A percentile compares a stretch with the other conserved stretches of the same genome.
These are phyloP conservation scores for Acleris cristana DNA, from an alignment of 2,888 invertebrate species.

Conservation along the genomic window DNA sequence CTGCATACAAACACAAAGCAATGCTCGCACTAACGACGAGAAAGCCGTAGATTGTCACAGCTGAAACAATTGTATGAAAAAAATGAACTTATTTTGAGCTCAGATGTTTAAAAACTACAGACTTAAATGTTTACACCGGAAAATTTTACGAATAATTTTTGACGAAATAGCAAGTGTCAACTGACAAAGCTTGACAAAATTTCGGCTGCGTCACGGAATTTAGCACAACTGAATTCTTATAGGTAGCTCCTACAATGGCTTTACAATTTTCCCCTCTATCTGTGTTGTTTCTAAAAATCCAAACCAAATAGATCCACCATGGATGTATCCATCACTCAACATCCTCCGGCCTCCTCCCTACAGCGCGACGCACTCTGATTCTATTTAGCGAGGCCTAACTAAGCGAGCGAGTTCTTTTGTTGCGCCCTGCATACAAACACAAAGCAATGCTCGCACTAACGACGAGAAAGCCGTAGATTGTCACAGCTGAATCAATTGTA, in stretches of 20 bases:
- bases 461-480: conserved; percentile 7
- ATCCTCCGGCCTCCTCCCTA: conserved; percentile 10
- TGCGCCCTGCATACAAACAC: conserved; percentile 33
- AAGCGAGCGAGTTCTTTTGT: conserved; percentile 35
- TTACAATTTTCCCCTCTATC: no score
- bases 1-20: conserved; percentile 34
- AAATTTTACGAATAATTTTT: no score
- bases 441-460: conserved; percentile 14
- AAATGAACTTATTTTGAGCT: no score
- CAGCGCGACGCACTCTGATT: conserved; percentile 30
- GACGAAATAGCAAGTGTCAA: no score
- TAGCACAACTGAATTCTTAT: no score
- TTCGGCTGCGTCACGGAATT: no score
- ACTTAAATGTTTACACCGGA: no score
- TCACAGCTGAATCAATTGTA: conserved; percentile 11
- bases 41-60: conserved; percentile 10
- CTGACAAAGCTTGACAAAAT: no score
- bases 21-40: conserved; percentile 9
- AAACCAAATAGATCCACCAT: background rate
- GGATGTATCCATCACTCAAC: background rate
- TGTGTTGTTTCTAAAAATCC: no score
- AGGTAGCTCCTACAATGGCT: no score
- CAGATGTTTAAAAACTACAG: no score
- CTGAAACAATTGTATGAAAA: background rate
- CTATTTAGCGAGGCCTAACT: conserved; percentile 35